Percentiles rank a stretch among this genome's conserved stretches.
Conservation (phyloP, 1,140 invertebrate species). For the Drosophila kepulauana region DNA sequence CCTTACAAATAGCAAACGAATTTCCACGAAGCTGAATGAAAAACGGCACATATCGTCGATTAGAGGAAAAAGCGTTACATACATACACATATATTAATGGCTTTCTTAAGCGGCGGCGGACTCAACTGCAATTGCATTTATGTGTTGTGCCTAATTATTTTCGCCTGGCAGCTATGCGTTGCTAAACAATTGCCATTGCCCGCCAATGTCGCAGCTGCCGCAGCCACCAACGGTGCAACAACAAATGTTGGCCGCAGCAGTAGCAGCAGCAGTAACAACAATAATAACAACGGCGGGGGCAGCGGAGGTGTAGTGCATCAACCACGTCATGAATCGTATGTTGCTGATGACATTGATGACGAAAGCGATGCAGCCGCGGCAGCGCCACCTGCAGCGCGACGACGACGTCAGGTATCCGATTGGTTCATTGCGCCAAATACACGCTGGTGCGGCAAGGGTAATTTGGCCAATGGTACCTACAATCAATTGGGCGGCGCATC, state of each 20-base stretch:
- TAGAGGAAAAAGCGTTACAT: not conserved
- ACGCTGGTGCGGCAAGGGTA: conserved; percentile 93
- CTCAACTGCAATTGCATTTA: conserved; percentile 45
- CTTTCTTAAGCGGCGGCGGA: conserved; percentile 4
- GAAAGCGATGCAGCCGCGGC: conserved; percentile 19
- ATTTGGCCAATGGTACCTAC: conserved; percentile 87
- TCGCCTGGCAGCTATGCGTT: conserved; percentile 49
- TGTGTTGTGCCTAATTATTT: conserved; percentile 41
- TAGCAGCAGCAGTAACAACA: conserved; percentile 3
- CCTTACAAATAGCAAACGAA: conserved; percentile 35
- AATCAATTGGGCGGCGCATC: conserved; percentile 90
- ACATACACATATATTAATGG: conserved; percentile 27
- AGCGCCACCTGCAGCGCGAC: conserved; percentile 53
- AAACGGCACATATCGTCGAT: not conserved
- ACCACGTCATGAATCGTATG: conserved; percentile 71
- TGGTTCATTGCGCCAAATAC: conserved; percentile 91
- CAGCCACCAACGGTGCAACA: conserved; percentile 32
- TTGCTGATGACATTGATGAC: conserved; percentile 29
- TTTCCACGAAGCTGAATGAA: conserved; percentile 28
- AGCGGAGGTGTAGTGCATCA: conserved; percentile 17
- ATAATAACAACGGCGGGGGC: not conserved
- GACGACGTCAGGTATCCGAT: conserved; percentile 86
- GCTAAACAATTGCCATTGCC: conserved; percentile 62
- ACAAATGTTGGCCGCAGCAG: conserved; percentile 21
- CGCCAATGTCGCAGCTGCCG: conserved; percentile 44